Evolutionary conservation across 2,797 vertebrate genomes (phyloP), one percentile per base, ranked within the genome.

Genomic region (Chaenodraco wilsoni): DNA sequence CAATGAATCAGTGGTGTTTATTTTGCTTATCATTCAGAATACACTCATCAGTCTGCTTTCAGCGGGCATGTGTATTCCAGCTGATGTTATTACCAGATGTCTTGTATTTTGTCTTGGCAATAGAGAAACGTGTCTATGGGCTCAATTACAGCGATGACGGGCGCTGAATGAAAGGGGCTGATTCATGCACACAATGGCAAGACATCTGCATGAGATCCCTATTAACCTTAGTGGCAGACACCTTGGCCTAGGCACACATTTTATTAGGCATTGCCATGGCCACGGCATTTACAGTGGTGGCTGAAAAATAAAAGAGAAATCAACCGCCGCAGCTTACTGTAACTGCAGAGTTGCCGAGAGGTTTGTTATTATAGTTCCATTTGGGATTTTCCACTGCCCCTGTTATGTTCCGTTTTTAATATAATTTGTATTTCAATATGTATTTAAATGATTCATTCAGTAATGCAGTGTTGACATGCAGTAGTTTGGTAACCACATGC

Each of bases 11-110:
- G 79, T 60, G 70, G 72, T 87, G 85, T 91, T 86, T 70, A 84
- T 83, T 87, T 84, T 90, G 77, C 88, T 92, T 91, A 91, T 94
- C 87, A 81, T 78, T 87, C 78, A 82, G 71, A 91, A 93, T 82
- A 77, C 68, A 76, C 82, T 91, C 80, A 89, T 93, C 89, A 90
- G 77, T 74, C 89, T 49, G 83, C 84, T 85, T 90, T 92, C 89
- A 88, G 84, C 84, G 76, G 89, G 61, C 84, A 76, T 88, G 87
- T 86, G 82, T 90, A 81, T 88, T 87, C 74, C 89, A 87, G 87
- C 87, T 90, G 90, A 91, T 89, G 89, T 90, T 91, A 91, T 93
- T 88, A 93, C 89, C 92, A 94, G 92, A 94, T 93, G 93, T 94
- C 91, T 91, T 85, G 84, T 87, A 79, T 92, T 93, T 92, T 88